Percentiles rank a stretch among this genome's conserved stretches.
phyloP scores from a whole-genome alignment of 2,888 invertebrate species.

The Endomychus coccineus region DNA sequence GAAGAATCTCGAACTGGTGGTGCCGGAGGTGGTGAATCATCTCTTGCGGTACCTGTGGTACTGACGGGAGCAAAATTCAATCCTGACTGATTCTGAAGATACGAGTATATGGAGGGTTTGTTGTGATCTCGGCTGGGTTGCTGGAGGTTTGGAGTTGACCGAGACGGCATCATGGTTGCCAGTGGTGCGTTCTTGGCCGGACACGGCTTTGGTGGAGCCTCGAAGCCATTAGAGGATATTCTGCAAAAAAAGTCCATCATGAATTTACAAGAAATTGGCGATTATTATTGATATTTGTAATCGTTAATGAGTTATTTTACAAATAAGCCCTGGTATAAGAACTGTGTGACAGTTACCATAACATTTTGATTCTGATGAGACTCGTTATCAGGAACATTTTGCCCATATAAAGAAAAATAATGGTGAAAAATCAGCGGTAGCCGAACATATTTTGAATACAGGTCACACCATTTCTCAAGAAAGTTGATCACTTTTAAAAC shows the following conservation, averaged over 20 bases:
- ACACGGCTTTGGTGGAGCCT: constrained; percentile 21
- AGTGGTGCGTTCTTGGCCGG: constrained; percentile 28
- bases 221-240: constrained; percentile 35
- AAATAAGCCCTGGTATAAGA: too few species aligned
- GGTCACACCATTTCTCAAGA: too few species aligned
- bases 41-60: constrained; percentile 35
- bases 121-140: constrained; percentile 24
- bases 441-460: too few species aligned
- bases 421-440: too few species aligned
- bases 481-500: too few species aligned
- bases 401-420: too few species aligned
- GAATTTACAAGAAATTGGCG: too few species aligned
- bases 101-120: constrained; percentile 31
- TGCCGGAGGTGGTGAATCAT: constrained; percentile 50
- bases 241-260: constrained; percentile 30
- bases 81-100: constrained; percentile 34
- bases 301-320: too few species aligned
- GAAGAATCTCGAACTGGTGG: constrained; percentile 61
- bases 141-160: constrained; percentile 45
- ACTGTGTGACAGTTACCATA: too few species aligned
- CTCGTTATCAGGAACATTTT: too few species aligned
- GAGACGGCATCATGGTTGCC: constrained; percentile 47
- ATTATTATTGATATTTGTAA: too few species aligned
- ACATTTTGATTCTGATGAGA: too few species aligned
- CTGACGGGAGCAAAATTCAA: constrained; percentile 24